Conservation (phyloP, 2,797 vertebrate genomes). For the Anabas testudineus region DNA sequence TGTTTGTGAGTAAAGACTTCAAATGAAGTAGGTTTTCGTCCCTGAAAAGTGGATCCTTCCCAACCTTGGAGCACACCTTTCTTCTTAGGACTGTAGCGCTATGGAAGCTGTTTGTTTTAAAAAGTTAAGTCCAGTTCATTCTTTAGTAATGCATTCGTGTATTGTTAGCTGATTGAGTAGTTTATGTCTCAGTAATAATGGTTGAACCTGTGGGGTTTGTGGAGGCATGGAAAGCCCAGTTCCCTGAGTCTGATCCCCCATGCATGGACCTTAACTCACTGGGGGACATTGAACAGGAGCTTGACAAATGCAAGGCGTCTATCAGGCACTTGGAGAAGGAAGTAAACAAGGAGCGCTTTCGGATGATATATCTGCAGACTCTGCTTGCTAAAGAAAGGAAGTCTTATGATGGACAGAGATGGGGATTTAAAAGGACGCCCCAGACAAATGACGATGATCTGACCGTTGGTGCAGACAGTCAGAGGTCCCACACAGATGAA, state of each 20-base stretch:
- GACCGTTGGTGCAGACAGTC: slow-evolving; percentile 41
- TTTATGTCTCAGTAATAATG: slow-evolving; percentile 75
- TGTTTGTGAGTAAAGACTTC: slow-evolving; percentile 48
- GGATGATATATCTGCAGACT: slow-evolving; percentile 99
- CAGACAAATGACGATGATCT: slow-evolving; percentile 72
- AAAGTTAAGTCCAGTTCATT: slow-evolving; percentile 12
- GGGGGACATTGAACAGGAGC: slow-evolving; percentile 94
- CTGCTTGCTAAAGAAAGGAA: slow-evolving; percentile 96
- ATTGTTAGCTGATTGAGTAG: slow-evolving; percentile 42
- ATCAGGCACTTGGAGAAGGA: slow-evolving; percentile 95
- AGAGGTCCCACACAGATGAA: slow-evolving; percentile 46
- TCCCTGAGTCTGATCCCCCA: slow-evolving; percentile 95
- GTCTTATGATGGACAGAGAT: slow-evolving; percentile 94
- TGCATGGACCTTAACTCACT: slow-evolving; percentile 94
- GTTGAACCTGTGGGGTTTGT: slow-evolving; percentile 97
- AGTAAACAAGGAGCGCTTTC: slow-evolving; percentile 98
- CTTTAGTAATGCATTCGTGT: slow-evolving; percentile 26
- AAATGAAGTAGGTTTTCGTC: slow-evolving; percentile 5
- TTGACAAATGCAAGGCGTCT: slow-evolving; percentile 94
- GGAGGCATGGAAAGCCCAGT: slow-evolving; percentile 98
- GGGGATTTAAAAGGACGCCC: slow-evolving; percentile 90
- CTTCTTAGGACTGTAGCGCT: slow-evolving; percentile 3
- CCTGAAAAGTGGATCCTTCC: slow-evolving; percentile 22
- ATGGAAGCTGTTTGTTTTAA: slow-evolving; percentile 53
- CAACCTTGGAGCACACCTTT: slow-evolving; percentile 6